Evolutionary conservation across 2,888 invertebrate genomes (phyloP).

Genomic region (Biston betularia): DNA sequence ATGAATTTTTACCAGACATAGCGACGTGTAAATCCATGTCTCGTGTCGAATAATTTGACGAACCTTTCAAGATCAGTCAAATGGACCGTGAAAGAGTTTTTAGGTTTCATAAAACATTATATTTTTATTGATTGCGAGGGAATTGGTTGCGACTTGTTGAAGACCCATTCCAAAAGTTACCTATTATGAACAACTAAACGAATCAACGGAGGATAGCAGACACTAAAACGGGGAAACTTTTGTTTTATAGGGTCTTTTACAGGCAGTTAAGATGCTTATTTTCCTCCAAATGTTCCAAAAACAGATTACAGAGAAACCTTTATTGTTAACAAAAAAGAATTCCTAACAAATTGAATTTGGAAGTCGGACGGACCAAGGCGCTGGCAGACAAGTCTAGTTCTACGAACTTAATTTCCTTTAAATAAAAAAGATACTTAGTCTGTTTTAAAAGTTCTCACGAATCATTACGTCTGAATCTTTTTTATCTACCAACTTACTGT

Average conservation of each 20-base stretch:
- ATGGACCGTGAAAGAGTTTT: constrained; percentile 29
- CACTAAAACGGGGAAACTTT: constrained; percentile 45
- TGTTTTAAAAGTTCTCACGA: constrained; percentile 31
- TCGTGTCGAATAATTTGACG: constrained; percentile 12
- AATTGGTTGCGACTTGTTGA: constrained; percentile 41
- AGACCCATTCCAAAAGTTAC: constrained; percentile 42
- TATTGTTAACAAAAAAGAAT: constrained; percentile 29
- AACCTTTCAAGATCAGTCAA: constrained; percentile 17
- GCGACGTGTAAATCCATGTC: not conserved
- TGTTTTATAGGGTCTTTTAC: constrained; percentile 45
- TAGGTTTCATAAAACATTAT: constrained; percentile 26
- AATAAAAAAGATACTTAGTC: constrained; percentile 15
- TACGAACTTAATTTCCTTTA: constrained; percentile 35
- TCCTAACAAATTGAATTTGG: constrained; percentile 35
- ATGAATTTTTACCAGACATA: not conserved
- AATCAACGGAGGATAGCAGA: constrained; percentile 45
- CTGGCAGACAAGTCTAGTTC: constrained; percentile 31
- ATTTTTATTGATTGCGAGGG: constrained; percentile 25
- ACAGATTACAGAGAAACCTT: constrained; percentile 45
- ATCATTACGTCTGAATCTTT: constrained; percentile 31
- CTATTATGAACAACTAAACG: constrained; percentile 47
- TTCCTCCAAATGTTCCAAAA: constrained; percentile 41
- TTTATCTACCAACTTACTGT: constrained; percentile 10
- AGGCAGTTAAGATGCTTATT: constrained; percentile 42
- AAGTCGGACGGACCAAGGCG: constrained; percentile 13